Base-by-base conservation (phyloP, 2,888 invertebrate genomes). In the Galeopsomyia nigrocyanea region DNA sequence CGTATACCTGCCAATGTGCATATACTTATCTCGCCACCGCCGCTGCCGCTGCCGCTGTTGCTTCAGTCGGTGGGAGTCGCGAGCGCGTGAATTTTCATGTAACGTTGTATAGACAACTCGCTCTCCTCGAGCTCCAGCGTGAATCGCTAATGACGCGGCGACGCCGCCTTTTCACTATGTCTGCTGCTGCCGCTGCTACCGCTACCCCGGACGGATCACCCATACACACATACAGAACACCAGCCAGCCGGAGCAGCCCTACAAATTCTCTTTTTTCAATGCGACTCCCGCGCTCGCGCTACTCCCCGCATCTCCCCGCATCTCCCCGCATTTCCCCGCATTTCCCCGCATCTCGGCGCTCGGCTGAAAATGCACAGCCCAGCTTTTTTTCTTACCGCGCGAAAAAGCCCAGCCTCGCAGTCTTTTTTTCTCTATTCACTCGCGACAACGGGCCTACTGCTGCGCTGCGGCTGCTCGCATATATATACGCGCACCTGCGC, bases 111-210 rank as follows among this genome's bases (percentile, higher is more conserved):
- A 26, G 55, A 56, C n/a, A 53, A 56, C 56, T 66, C 68, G 51
- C 47, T 17, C 39, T 56, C 55, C 60, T 66, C 71, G 68, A 16
- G 75, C 73, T 63, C 71, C 67, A 64, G 63, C 68, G 60, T 19
- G 53, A 61, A 56, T 58, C 63, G 61, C 51, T 64, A 65, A 67
- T 66, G 66, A 62, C 31, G 58, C 51, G 57, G 3, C 63, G 68
- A 49, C 63, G 55, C 22, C 39, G 39, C 7, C 39, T 31, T 31
- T 31, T 31, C 31, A 31, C 31, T 31, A 7, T 31, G n/a, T n/a
- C n/a, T n/a, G n/a, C n/a, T 2, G 5, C 26, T 26, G 26, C 3
- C 26, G 26, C 26, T 26, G 26, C 26, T n/a, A n/a, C n/a, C 2
- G 26, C 26, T 26, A 26, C 3, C 26, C 26, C 26, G 26, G 26